Evolutionary conservation across 2,113 vertebrate species (phyloP).

Genomic region (Parotia lawesii): DNA sequence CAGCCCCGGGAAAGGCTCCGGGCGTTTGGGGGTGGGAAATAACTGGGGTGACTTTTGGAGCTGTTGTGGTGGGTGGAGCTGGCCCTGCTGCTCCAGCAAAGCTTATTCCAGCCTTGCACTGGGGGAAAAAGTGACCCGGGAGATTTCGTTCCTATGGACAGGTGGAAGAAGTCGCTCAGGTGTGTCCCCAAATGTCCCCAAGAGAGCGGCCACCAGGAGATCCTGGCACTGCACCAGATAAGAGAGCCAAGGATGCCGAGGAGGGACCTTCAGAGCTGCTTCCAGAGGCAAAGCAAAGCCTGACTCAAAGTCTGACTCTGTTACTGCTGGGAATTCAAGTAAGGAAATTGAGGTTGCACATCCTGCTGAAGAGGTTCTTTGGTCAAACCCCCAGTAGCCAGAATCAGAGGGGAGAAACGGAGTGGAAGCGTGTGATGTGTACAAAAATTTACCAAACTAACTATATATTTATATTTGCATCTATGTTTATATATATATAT

Average conservation of each 20-base stretch:
- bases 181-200: not conserved
- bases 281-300: not conserved
- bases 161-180: not conserved
- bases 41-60: not conserved
- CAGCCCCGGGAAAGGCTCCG: not conserved
- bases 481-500: not conserved
- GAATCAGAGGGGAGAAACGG: not conserved
- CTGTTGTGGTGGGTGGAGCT: not conserved
- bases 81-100: not conserved
- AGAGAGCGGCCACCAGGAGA: not conserved
- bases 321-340: not conserved
- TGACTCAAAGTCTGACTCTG: not conserved
- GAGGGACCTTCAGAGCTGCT: not conserved
- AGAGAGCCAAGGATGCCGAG: not conserved
- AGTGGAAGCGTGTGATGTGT: not conserved
- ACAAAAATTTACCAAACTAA: not conserved
- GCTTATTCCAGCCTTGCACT: not conserved
- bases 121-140: not conserved
- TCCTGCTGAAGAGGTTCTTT: not conserved
- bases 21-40: accelerated
- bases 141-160: not conserved
- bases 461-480: not conserved
- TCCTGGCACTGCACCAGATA: accelerated
- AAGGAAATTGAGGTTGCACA: not conserved
- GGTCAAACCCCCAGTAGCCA: not conserved